Evolutionary conservation across 2,888 invertebrate genomes (phyloP).

Genomic region (Cheilosia impressa): DNA sequence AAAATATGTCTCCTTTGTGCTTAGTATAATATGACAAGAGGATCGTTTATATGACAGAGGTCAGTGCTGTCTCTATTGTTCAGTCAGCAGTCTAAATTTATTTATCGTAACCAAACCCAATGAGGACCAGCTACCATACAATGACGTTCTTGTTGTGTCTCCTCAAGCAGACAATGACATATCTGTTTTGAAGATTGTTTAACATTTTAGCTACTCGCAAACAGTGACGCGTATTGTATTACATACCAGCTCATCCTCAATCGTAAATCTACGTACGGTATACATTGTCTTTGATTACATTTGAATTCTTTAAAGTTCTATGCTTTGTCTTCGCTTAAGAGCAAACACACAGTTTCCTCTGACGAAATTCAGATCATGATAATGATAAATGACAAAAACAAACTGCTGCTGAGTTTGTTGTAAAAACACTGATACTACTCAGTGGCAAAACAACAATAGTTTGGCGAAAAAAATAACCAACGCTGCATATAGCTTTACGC

Average conservation of each 20-base stretch:
- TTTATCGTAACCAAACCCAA: background rate
- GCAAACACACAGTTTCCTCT: background rate
- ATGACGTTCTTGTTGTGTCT: background rate
- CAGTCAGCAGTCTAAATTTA: background rate
- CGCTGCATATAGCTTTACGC: background rate
- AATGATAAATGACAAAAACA: background rate
- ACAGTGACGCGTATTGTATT: slow-evolving; percentile 21
- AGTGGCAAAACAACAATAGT: background rate
- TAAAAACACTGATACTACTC: background rate
- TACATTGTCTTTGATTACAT: background rate
- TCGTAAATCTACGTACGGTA: background rate
- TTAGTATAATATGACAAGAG: too few species aligned
- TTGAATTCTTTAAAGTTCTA: slow-evolving; percentile 1
- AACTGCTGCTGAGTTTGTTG: background rate
- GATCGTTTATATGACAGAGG: too few species aligned
- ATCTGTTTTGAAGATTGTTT: background rate
- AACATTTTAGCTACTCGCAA: background rate
- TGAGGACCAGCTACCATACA: background rate
- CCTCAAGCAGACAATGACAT: background rate
- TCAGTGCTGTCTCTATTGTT: too few species aligned
- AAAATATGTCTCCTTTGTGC: too few species aligned
- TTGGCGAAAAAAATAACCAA: background rate
- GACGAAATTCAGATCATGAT: background rate
- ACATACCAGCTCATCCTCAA: slow-evolving; percentile 17
- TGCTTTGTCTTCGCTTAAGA: background rate